These are phyloP conservation scores for Drosophila nebulosa DNA, from an alignment of 1,140 invertebrate species.

Conservation along the genomic window DNA sequence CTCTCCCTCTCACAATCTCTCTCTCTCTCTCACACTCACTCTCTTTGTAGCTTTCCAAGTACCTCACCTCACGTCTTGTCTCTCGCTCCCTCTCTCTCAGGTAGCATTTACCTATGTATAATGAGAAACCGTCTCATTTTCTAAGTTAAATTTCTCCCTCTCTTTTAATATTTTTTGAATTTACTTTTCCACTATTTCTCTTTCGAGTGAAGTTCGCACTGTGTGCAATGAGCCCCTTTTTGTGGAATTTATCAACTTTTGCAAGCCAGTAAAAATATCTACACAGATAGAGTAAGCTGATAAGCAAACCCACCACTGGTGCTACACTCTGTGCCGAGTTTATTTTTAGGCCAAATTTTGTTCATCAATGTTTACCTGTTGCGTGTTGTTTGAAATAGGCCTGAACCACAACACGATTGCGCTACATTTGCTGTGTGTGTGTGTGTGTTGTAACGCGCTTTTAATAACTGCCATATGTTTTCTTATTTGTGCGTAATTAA, in stretches of 20 bases:
- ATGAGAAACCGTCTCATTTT: slow-evolving; percentile 14
- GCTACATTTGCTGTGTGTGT: slow-evolving; percentile 25
- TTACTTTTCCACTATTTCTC: slow-evolving; percentile 12
- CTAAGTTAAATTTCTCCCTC: background rate
- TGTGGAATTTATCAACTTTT: slow-evolving; percentile 58
- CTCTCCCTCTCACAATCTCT: background rate
- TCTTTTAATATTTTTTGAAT: background rate
- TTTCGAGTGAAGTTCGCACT: slow-evolving; percentile 39
- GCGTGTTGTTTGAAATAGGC: slow-evolving; percentile 39
- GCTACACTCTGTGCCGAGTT: slow-evolving; percentile 22
- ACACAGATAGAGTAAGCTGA: slow-evolving; percentile 49
- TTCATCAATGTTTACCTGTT: slow-evolving; percentile 52
- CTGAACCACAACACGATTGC: slow-evolving; percentile 3
- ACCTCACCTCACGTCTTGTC: background rate
- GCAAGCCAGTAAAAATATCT: slow-evolving; percentile 37
- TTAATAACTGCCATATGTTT: slow-evolving; percentile 43
- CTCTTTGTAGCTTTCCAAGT: slow-evolving; percentile 12
- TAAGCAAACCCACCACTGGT: slow-evolving; percentile 14
- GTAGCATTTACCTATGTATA: slow-evolving; percentile 23
- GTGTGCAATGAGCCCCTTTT: slow-evolving; percentile 8
- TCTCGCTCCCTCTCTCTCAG: slow-evolving; percentile 17
- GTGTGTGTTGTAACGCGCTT: slow-evolving; percentile 47
- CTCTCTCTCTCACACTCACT: slow-evolving; percentile 11
- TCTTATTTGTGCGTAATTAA: slow-evolving; percentile 27
- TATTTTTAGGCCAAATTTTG: slow-evolving; percentile 61